Conservation (phyloP, 2,888 invertebrate genomes). For the Cataglyphis altisquamis region DNA sequence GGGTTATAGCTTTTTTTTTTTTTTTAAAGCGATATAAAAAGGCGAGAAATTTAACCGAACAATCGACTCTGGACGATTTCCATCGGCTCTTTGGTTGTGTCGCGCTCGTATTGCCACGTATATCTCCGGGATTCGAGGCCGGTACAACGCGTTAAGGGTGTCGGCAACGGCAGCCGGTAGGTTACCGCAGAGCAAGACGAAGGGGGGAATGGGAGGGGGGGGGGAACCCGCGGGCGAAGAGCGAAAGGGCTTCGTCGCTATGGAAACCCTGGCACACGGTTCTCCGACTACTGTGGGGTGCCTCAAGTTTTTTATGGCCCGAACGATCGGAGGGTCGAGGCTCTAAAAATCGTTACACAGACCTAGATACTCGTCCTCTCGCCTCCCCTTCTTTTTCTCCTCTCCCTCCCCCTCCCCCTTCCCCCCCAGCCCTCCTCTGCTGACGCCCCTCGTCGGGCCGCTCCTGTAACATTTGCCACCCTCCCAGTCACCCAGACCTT, state of each 20-base stretch:
- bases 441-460: slow-evolving; percentile 9
- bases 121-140: slow-evolving; percentile 39
- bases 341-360: slow-evolving; percentile 84
- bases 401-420: slow-evolving; percentile 33
- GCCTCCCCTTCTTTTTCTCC: slow-evolving; percentile 45
- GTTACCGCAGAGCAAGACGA: slow-evolving; percentile 47
- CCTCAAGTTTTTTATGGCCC: slow-evolving; percentile 81
- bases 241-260: slow-evolving; percentile 82
- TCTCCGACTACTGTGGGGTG: slow-evolving; percentile 78
- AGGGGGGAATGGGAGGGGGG: slow-evolving; percentile 51
- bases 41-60: slow-evolving; percentile 26
- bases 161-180: slow-evolving; percentile 53
- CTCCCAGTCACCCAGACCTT: slow-evolving; percentile 58
- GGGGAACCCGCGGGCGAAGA: slow-evolving; percentile 56
- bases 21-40: not conserved
- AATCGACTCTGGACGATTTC: slow-evolving; percentile 30
- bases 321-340: slow-evolving; percentile 81
- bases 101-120: slow-evolving; percentile 34
- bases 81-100: slow-evolving; percentile 18
- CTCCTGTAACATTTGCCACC: slow-evolving; percentile 46
- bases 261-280: slow-evolving; percentile 81
- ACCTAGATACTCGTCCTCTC: slow-evolving; percentile 80
- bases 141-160: slow-evolving; percentile 59
- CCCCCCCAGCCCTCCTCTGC: not conserved
- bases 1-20: not conserved